Percentiles rank a stretch among this genome's conserved stretches.
phyloP scores from a whole-genome alignment of 2,797 vertebrate genomes.

The Gallirallus australis region DNA sequence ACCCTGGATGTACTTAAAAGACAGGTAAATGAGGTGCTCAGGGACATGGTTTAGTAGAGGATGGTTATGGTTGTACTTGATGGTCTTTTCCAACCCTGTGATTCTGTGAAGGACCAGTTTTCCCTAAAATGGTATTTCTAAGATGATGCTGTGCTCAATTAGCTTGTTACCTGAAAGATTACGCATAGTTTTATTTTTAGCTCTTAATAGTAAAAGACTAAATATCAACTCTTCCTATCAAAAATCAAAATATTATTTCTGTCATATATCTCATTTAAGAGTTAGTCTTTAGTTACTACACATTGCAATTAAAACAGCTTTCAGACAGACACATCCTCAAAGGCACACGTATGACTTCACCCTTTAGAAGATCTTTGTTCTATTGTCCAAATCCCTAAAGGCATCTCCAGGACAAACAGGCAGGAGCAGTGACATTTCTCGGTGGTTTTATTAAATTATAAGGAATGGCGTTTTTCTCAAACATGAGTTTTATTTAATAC shows the following conservation, averaged over 20 bases:
- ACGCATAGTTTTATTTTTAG: neutral
- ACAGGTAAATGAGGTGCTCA: too few relatives aligned
- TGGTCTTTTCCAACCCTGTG: too few relatives aligned
- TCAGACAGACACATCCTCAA: neutral
- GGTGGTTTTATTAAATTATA: constrained; percentile 23
- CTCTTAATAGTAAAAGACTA: neutral
- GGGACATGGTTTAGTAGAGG: too few relatives aligned
- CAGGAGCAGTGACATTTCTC: constrained; percentile 36
- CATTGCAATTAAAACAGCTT: neutral
- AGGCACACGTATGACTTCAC: neutral
- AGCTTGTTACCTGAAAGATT: neutral
- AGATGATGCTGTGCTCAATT: neutral
- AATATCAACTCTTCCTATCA: neutral
- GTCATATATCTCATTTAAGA: neutral
- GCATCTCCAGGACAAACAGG: constrained; percentile 4
- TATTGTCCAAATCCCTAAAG: constrained; percentile 1
- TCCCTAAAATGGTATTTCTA: neutral
- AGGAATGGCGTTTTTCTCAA: constrained; percentile 10
- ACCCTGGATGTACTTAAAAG: too few relatives aligned
- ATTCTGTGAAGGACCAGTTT: neutral
- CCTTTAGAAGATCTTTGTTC: neutral
- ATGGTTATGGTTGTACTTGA: too few relatives aligned
- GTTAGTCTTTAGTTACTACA: neutral
- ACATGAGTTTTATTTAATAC: constrained; percentile 1
- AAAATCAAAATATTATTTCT: neutral